Evolutionary conservation across 2,797 vertebrate species (phyloP).

Genomic region (Xiphorhynchus erythropygius): DNA sequence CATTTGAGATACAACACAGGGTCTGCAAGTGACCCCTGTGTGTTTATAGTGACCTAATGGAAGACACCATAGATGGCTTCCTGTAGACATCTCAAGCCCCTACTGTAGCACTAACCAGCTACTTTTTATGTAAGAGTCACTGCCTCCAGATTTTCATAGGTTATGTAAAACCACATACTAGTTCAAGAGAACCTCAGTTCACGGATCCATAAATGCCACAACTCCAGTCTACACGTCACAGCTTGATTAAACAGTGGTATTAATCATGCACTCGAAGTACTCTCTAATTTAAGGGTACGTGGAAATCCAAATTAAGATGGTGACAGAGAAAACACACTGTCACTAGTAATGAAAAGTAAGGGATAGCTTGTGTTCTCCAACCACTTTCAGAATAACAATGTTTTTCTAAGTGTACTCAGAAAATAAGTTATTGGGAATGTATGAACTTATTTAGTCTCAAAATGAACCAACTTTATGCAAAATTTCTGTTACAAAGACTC

Average conservation of each 20-base stretch:
- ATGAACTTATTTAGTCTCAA: neutral
- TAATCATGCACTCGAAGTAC: neutral
- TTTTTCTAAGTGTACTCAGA: neutral
- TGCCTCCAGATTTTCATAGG: neutral
- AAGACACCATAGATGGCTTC: neutral
- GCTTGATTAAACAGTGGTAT: neutral
- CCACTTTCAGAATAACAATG: neutral
- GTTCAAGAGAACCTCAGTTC: neutral
- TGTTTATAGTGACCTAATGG: neutral
- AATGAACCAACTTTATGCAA: neutral
- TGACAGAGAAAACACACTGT: neutral
- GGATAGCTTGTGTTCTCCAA: neutral
- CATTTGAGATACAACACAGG: neutral
- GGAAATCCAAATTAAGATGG: neutral
- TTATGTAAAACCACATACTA: neutral
- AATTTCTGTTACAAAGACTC: neutral
- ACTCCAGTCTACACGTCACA: neutral
- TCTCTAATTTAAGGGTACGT: neutral
- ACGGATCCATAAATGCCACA: neutral
- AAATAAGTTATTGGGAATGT: neutral
- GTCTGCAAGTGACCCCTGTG: neutral
- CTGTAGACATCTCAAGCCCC: neutral
- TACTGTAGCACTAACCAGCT: neutral
- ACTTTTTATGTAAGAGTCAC: neutral
- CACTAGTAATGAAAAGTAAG: neutral